A percentile compares a stretch with the other conserved stretches of the same genome.
Evolutionary conservation across 2,888 invertebrate species (phyloP).

Genomic region (Lingula anatina): DNA sequence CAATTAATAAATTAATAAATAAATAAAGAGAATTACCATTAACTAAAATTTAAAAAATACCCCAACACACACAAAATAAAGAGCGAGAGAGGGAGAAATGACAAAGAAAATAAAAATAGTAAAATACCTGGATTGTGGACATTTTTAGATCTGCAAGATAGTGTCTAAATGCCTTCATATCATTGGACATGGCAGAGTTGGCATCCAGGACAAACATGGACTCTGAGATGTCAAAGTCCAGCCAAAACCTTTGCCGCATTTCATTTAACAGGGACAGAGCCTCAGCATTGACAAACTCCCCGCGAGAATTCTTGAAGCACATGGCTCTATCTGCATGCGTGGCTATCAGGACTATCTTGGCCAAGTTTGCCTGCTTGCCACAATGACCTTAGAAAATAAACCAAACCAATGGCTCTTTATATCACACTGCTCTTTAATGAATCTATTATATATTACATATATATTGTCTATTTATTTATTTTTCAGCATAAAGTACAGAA

Average conservation of each 20-base stretch:
- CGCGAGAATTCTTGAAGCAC: constrained; percentile 57
- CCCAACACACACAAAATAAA: too few species aligned
- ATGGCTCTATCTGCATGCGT: constrained; percentile 61
- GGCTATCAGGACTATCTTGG: constrained; percentile 60
- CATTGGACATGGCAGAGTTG: constrained; percentile 61
- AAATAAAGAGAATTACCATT: too few species aligned
- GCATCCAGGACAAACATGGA: constrained; percentile 61
- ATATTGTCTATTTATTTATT: too few species aligned
- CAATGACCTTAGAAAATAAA: constrained; percentile 55
- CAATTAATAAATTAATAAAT: too few species aligned
- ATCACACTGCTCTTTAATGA: not conserved
- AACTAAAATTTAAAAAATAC: too few species aligned
- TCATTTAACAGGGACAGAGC: constrained; percentile 56
- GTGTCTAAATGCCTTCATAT: constrained; percentile 61
- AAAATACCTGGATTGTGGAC: constrained; percentile 56
- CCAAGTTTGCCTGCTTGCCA: constrained; percentile 57
- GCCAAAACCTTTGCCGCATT: constrained; percentile 55
- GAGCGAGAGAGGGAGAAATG: too few species aligned
- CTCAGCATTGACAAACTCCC: constrained; percentile 60
- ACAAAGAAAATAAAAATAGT: not conserved
- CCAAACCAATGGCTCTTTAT: not conserved
- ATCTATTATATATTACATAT: too few species aligned
- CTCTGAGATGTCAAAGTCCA: constrained; percentile 60
- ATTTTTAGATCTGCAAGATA: constrained; percentile 57
- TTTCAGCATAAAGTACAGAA: too few species aligned